A percentile compares a stretch with the other conserved stretches of the same genome.
These are phyloP conservation scores for Adrianichthys oophorus DNA, from an alignment of 2,797 vertebrate genomes.

Conservation along the genomic window DNA sequence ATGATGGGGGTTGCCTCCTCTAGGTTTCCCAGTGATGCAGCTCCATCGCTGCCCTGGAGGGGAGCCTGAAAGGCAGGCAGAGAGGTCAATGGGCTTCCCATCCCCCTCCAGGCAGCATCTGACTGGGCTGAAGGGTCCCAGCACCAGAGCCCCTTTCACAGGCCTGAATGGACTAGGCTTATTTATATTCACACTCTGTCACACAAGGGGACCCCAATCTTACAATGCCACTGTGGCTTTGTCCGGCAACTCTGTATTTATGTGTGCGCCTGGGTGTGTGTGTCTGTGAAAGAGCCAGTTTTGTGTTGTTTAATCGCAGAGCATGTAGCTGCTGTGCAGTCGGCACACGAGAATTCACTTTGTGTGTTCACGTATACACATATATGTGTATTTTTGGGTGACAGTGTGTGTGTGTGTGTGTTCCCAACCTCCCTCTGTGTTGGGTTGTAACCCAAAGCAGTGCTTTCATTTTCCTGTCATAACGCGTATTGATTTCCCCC, in stretches of 20 bases:
- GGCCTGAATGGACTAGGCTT: conserved; percentile 79
- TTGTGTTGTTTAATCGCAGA: conserved; percentile 68
- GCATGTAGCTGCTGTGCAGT: conserved; percentile 64
- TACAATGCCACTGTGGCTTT: conserved; percentile 79
- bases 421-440: conserved; percentile 57
- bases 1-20: conserved; percentile 51
- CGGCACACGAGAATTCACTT: conserved; percentile 67
- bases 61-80: conserved; percentile 53
- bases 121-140: conserved; percentile 74
- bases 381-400: conserved; percentile 19
- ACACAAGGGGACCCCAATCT: conserved; percentile 79
- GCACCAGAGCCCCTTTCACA: conserved; percentile 79
- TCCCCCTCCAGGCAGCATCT: conserved; percentile 61
- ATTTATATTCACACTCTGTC: conserved; percentile 83
- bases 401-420: conserved; percentile 35
- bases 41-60: conserved; percentile 46
- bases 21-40: conserved; percentile 45
- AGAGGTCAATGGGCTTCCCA: conserved; percentile 52
- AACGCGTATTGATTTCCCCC: conserved; percentile 79
- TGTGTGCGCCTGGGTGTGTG: conserved; percentile 48
- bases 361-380: conserved; percentile 31
- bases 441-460: conserved; percentile 78
- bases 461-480: conserved; percentile 79
- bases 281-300: conserved; percentile 27
- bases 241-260: conserved; percentile 75